Base-by-base conservation (phyloP, 2,113 vertebrate genomes). In the Heterotis niloticus region DNA sequence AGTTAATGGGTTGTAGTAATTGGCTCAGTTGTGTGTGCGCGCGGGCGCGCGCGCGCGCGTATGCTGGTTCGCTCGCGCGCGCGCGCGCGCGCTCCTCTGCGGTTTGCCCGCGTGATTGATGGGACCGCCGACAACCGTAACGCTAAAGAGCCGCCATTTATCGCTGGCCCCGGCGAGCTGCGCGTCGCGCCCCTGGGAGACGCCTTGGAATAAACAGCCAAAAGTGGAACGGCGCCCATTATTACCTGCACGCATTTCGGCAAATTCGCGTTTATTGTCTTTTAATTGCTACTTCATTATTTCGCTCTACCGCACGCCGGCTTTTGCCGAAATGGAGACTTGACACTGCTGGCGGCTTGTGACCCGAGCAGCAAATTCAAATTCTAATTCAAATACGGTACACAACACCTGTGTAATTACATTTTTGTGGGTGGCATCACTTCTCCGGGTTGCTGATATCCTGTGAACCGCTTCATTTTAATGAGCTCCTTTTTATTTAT, bases 1-100 rank as follows among this genome's bases (percentile, higher is more conserved):
- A 89, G 83, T 89, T 93, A 93, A 94, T 93, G 91, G 89, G 84
- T 92, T 87, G 82, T 88, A 91, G 87, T 93, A 93, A 93, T 93
- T 93, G 91, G 90, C 84, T 84, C 76, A 89, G 89, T 89, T 90
- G 83, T 87, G 83, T 88, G 86, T 88, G 87, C 88, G 86, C 88
- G 85, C 78, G 82, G 83, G 84, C 90, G 84, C 86, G 83, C 88
- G 86, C 87, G 87, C 88, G 86, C 88, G 85, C 78, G 82, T 83
- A 83, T 77, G 72, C 81, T 2, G 2, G 34, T 44, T 2, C 7
- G 34, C 90, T 83, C 86, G 83, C 88, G 86, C 87, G 87, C 88
- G 86, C 88, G 85, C 78, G 82, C 82, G 84, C 76, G 72, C 81
- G 89, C 90, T 91, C 85, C 7, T 0, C 85, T 84, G 87, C 67